A percentile compares a stretch with the other conserved stretches of the same genome.
phyloP scores from a whole-genome alignment of 2,888 invertebrate species.

The Chalcosyrphus nemorum region DNA sequence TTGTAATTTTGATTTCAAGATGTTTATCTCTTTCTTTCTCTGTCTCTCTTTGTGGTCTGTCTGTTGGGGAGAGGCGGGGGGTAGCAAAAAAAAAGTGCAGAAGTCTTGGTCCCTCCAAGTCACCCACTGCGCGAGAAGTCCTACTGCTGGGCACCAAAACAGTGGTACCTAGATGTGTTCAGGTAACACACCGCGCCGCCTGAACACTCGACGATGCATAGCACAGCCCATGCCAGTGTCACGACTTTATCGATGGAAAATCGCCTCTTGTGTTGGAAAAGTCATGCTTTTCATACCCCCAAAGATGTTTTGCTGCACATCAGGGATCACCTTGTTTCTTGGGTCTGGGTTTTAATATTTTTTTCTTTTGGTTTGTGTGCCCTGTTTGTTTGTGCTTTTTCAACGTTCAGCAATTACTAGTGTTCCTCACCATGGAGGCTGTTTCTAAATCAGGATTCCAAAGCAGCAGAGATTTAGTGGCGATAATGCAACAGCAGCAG shows the following conservation, averaged over 20 bases:
- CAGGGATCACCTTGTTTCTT: conserved; percentile 67
- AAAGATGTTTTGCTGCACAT: conserved; percentile 73
- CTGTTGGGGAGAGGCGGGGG: neutral
- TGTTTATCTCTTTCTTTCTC: conserved; percentile 55
- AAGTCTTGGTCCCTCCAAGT: conserved; percentile 55
- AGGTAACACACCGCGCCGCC: conserved; percentile 51
- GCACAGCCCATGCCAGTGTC: conserved; percentile 72
- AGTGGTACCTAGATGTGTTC: conserved; percentile 70
- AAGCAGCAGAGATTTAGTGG: conserved; percentile 52
- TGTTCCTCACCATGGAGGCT: conserved; percentile 53
- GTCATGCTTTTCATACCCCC: conserved; percentile 75
- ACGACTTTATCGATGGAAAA: conserved; percentile 75
- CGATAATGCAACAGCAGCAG: conserved; percentile 44
- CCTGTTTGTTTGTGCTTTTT: conserved; percentile 6
- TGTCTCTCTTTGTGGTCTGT: neutral
- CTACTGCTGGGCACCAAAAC: conserved; percentile 70
- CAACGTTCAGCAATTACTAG: conserved; percentile 58
- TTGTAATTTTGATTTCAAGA: conserved; percentile 63
- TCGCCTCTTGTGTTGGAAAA: conserved; percentile 75
- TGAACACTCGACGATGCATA: neutral
- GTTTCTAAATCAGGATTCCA: conserved; percentile 62
- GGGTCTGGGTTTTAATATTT: neutral
- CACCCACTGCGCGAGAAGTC: conserved; percentile 71
- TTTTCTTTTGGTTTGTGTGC: neutral
- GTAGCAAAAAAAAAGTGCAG: conserved; percentile 42